Evolutionary conservation across 2,113 vertebrate species (phyloP), one percentile per base, ranked within the genome.

Genomic region (Ondatra zibethicus): DNA sequence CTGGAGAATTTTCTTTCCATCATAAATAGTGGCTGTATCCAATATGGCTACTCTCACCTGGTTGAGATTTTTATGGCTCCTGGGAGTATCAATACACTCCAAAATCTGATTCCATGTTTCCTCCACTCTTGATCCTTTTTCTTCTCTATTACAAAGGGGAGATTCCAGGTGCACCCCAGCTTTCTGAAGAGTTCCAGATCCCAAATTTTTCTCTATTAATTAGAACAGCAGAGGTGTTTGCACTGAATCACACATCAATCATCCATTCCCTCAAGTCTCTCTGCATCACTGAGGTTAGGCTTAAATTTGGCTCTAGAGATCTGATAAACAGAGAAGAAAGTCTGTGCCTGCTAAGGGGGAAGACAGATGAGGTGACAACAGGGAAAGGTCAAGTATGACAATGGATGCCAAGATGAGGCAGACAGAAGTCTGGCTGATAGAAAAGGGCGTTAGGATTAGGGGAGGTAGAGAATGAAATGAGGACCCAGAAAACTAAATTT

Each of bases 121-220:
- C 31, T 21, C 66, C n/a, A n/a, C 6, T 5, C 47, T 6, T 31
- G 47, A 65, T 14, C 23, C 19, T 36, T 65, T 72, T 9, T 70
- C 88, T 50, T 70, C 1, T 80, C 16, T 63, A 70, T 80, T 95
- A 90, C 68, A 96, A 97, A 89, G 90, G 80, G 33, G 73, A 95
- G 66, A 21, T 92, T 9, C 23, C 27, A 63, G 12, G 19, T 66
- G 5, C 61, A 88, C 27, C 82, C 70, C 55, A 94, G 12, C 7
- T 8, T 89, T 90, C 50, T 45, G 19, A 52, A 91, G 52, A 36
- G 55, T 91, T 45, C 75, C 12, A 45, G 52, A 4, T n/a, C n/a
- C 23, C 45, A 42, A 11, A 7, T 29, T 27, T 92, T 65, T 76
- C 68, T 73, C 25, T 31, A 14, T 70, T 61, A 70, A 36, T 85